Base-by-base conservation (phyloP, 2,797 vertebrate species). In the Protonibea diacanthus region DNA sequence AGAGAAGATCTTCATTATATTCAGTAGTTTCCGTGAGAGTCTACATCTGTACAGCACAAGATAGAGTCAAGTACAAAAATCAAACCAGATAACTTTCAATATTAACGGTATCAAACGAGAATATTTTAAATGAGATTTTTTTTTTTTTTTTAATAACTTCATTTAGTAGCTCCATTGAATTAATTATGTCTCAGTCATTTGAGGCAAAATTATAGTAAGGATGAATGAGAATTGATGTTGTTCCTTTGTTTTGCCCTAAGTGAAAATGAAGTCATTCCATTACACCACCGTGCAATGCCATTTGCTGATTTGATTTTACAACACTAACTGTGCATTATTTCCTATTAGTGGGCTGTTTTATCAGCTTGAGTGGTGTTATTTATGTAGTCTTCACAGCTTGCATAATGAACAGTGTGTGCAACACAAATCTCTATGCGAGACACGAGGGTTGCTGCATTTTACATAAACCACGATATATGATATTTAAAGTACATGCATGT, bases 241-340 rank as follows among this genome's bases (percentile, higher is more conserved):
- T 81, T 76, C 80, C 60, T 79, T 78, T 81, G 74, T 85, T 89
- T 86, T 71, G 40, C 64, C 76, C 68, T 74, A 14, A 77, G 80
- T 82, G 71, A 84, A 84, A 89, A 86, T 81, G 38, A 86, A 88
- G 81, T 73, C 21, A 29, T 81, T 86, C 60, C 64, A 76, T 83
- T 70, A 84, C 51, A 70, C 58, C 21, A 49, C 70, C 48, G 33
- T 27, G 60, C 47, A 27, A 40, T 53, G 64, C 63, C 49, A 77
- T 89, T 87, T 86, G 81, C 75, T 74, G 72, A 85, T 88, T 86
- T 81, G 59, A 83, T 88, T 90, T 80, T 71, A 66, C 72, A 73
- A 85, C 77, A 78, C 78, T 85, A 80, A 91, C 85, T 84, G 75
- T 83, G 83, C 80, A 90, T 88, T 88, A 88, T 88, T 86, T 87